Base-by-base conservation (phyloP, 2,888 invertebrate genomes). In the Zaprionus obscuricornis region DNA sequence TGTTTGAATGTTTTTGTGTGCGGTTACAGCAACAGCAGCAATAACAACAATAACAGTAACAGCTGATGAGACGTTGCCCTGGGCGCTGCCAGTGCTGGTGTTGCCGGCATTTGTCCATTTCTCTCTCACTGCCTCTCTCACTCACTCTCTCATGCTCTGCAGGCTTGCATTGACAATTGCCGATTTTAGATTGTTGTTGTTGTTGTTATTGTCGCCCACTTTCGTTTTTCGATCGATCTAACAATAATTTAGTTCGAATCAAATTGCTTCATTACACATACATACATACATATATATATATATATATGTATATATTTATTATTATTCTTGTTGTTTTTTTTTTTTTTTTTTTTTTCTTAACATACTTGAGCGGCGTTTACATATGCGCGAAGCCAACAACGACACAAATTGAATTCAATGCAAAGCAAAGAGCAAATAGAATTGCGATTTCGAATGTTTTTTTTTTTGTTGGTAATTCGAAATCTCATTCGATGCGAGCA, bases 181-280 rank as follows among this genome's bases (percentile, higher is more conserved):
- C n/a, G n/a, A n/a, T n/a, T n/a, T n/a, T n/a, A n/a, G n/a, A 47
- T 40, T 52, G 40, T 34, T 56, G 40, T 31, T 56, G 26, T 58
- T 43, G 40, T 51, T 29, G 43, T 31, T 45, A 36, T 62, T 43
- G 57, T 39, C 58, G 69, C 71, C 69, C 62, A 81, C 78, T 75
- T 83, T 83, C 76, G 66, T 57, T 75, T 67, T 69, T 64, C 72
- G 76, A 88, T 88, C 88, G 88, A 88, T 88, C 88, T 85, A 88
- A 88, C 88, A 88, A 88, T 79, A 86, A 79, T 82, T 74, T 59
- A 60, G 72, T 69, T 75, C 66, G 72, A 85, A 74, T 83, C 78
- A 68, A 75, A 74, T 65, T 66, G 81, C 66, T 63, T 50, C 59
- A 65, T 65, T 55, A 81, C 66, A n/a, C n/a, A n/a, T n/a, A n/a